A percentile compares a stretch with the other conserved stretches of the same genome.
These are phyloP conservation scores for Melanotaenia trifasciata DNA, from an alignment of 2,797 vertebrate genomes.

Conservation along the genomic window DNA sequence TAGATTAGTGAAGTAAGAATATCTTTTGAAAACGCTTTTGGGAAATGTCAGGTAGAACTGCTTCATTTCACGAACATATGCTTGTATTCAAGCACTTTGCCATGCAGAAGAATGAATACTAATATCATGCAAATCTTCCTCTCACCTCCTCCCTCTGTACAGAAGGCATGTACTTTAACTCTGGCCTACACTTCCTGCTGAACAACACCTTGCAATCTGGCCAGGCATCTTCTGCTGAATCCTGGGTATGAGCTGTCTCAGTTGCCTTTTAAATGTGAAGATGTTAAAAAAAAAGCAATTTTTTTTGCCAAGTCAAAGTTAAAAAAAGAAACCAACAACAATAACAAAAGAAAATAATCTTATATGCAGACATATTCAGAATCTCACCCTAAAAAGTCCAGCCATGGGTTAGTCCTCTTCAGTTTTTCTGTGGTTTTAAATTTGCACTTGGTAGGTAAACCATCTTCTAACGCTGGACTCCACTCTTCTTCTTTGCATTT, in stretches of 20 bases:
- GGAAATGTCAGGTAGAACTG: slow-evolving; percentile 2
- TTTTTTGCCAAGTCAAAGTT: neutral
- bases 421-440: slow-evolving; percentile 6
- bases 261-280: slow-evolving; percentile 1
- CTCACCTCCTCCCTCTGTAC: slow-evolving; percentile 22
- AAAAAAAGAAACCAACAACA: neutral
- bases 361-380: slow-evolving; percentile 12
- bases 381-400: slow-evolving; percentile 74
- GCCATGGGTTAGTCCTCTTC: slow-evolving; percentile 44
- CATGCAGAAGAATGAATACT: slow-evolving; percentile 23
- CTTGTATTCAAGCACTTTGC: slow-evolving; percentile 27
- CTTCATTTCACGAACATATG: slow-evolving; percentile 32
- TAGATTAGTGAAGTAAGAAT: slow-evolving; percentile 12
- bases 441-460: slow-evolving; percentile 44
- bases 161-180: slow-evolving; percentile 1
- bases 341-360: neutral
- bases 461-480: slow-evolving; percentile 48
- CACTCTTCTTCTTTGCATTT: slow-evolving; percentile 48
- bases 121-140: slow-evolving; percentile 9
- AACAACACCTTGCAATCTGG: slow-evolving; percentile 28
- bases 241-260: neutral
- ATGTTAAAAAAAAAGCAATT: neutral
- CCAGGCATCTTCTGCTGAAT: slow-evolving; percentile 17
- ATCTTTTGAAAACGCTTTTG: slow-evolving; percentile 28
- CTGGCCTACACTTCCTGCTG: slow-evolving; percentile 42